Evolutionary conservation across 2,797 vertebrate genomes (phyloP).

Genomic region (Arnoldichthys spilopterus): DNA sequence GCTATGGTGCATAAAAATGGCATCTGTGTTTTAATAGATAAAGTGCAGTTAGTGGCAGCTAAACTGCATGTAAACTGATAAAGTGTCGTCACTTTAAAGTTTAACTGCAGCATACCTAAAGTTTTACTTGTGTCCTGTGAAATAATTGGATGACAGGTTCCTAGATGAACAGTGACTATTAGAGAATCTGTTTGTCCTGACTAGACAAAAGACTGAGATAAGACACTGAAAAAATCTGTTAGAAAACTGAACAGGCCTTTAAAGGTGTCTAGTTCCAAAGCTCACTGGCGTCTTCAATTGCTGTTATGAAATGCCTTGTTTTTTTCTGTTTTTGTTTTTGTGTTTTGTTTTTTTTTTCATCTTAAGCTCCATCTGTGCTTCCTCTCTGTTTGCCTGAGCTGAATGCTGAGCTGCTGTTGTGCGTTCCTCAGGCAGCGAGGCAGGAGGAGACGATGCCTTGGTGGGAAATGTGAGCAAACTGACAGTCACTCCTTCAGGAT

Average conservation of each 20-base stretch:
- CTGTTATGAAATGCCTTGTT: slow-evolving; percentile 7
- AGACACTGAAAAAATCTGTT: neutral
- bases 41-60: too few species aligned
- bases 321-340: neutral
- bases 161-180: neutral
- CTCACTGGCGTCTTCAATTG: neutral
- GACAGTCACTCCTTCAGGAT: slow-evolving; percentile 83
- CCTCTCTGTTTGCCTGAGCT: slow-evolving; percentile 6
- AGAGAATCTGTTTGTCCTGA: neutral
- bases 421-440: slow-evolving; percentile 78
- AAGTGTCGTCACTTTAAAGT: neutral
- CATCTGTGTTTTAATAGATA: too few species aligned
- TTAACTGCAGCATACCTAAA: neutral
- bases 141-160: too few species aligned
- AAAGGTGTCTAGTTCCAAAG: neutral
- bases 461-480: slow-evolving; percentile 94
- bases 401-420: slow-evolving; percentile 18
- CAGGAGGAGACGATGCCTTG: slow-evolving; percentile 86
- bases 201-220: neutral
- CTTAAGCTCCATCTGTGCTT: neutral
- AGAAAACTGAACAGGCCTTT: neutral
- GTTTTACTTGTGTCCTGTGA: neutral
- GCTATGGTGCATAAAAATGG: too few species aligned
- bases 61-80: too few species aligned
- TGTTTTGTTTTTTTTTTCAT: slow-evolving; percentile 6